Base-by-base conservation (phyloP, 1,140 invertebrate species). In the Chrysopa pallens region DNA sequence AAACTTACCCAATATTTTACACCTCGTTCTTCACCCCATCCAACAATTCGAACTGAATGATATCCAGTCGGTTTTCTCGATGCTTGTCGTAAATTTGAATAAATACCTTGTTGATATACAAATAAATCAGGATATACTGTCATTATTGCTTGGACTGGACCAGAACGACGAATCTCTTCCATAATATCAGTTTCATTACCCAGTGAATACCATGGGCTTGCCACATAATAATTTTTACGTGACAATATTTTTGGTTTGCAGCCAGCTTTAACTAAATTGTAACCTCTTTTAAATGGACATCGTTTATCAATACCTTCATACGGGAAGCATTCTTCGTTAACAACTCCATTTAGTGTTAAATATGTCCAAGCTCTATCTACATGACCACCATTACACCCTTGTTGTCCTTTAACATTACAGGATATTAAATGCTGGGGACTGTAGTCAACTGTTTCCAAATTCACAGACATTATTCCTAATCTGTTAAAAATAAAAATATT, bases 101-200 rank as follows among this genome's bases (percentile, higher is more conserved):
- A 96, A 29, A 96, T 66, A 6, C 91, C 91, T 13, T 70, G 66
- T 41, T 69, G 68, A 59, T 96, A 96, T 42, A 80, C 70, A 64
- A 90, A 96, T 63, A 96, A 90, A 56, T 95, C 90, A 46, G 82
- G 79, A 52, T 85, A 76, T 1, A 95, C 84, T 41, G 68, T 72
- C 73, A 94, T 87, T 4, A 84, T 85, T 13, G 90, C 91, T 78
- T 94, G 91, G 0, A 94, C 87, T n/a, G 91, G 90, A 44, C 92
- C 92, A 37, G 87, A 91, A 14, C 74, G 76, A 56, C 79, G 68
- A 38, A 95, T 92, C 58, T 95, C 90, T 47, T 80, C 74, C 85
- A 88, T 91, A 45, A 96, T 94, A 55, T 90, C 87, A 8, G 73
- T 71, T 53, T 82, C 78, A 38, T 73, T 74, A 29, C 70, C 70